These are phyloP conservation scores for Tragelaphus scriptus DNA, from an alignment of 2,113 vertebrate species.

Conservation along the genomic window DNA sequence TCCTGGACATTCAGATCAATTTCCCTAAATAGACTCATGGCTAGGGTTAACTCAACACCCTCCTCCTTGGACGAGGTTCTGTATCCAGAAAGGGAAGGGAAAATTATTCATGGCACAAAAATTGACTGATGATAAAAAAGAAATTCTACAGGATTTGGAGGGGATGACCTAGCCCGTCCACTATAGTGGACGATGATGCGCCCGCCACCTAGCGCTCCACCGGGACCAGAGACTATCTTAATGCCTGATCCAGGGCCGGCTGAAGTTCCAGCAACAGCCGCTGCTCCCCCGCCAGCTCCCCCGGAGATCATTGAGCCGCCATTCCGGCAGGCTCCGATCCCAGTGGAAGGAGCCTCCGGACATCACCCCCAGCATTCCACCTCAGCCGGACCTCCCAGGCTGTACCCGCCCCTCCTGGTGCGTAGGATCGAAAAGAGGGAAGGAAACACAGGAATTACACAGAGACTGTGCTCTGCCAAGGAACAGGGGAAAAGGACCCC, in stretches of 20 bases:
- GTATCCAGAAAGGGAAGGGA: not conserved
- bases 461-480: not conserved
- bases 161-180: not conserved
- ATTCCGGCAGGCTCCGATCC: fast-evolving
- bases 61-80: not conserved
- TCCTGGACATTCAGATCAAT: not conserved
- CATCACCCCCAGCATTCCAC: not conserved
- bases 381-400: not conserved
- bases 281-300: not conserved
- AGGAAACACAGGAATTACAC: not conserved
- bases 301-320: fast-evolving
- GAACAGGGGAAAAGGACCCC: not conserved
- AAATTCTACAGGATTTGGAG: not conserved
- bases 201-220: not conserved
- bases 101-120: not conserved
- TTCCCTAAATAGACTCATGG: not conserved
- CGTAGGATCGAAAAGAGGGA: not conserved
- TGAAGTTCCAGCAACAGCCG: not conserved
- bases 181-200: fast-evolving
- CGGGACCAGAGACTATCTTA: not conserved
- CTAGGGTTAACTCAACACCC: not conserved
- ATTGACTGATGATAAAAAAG: not conserved
- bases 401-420: not conserved
- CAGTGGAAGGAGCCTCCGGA: not conserved
- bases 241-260: not conserved